Base-by-base conservation (phyloP, 2,797 vertebrate species). In the Coreius guichenoti region DNA sequence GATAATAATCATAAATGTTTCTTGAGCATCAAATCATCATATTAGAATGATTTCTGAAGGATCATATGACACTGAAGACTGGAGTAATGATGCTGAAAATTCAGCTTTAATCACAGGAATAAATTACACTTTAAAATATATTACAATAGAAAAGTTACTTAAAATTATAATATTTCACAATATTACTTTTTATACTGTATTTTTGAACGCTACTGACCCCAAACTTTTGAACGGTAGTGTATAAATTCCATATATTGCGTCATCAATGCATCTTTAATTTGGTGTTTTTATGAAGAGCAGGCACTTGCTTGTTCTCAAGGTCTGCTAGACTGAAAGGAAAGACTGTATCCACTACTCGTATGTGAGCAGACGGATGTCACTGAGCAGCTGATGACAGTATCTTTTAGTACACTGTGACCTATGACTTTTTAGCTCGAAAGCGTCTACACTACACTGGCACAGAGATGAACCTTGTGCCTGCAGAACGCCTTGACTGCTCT, bases 321-420 rank as follows among this genome's bases (percentile, higher is more conserved):
- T 23, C 29, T 56, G 17, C 67, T 69, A 5, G 6, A 23, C 31
- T 23, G 21, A 78, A 78, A 43, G 54, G 23, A 4, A 26, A 36
- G 23, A 4, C 1, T 9, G 1, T n/a, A 14, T 77, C 4, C 21
- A 5, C 23, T 43, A n/a, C 31, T 61, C 1, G 2, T 43, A 17
- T 16, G 8, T 11, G 54, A 78, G 54, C 14, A 9, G 36, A 16
- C 14, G 61, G 39, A 65, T 80, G 39, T 80, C 58, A 49, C 58
- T 16, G 58, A 80, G 77, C 77, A 67, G 58, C 26, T 80, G 61
- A 47, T 80, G 58, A 80, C 58, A 45, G 77, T 78, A 78, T 78
- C 54, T 80, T 80, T 65, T 80, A 65, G 43, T 65, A 47, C 56
- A 2, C 58, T 67, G 26, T 80, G 77, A 63, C 61, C 77, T 67